phyloP scores from a whole-genome alignment of 2,113 vertebrate genomes.

The Misgurnus mizolepis region DNA sequence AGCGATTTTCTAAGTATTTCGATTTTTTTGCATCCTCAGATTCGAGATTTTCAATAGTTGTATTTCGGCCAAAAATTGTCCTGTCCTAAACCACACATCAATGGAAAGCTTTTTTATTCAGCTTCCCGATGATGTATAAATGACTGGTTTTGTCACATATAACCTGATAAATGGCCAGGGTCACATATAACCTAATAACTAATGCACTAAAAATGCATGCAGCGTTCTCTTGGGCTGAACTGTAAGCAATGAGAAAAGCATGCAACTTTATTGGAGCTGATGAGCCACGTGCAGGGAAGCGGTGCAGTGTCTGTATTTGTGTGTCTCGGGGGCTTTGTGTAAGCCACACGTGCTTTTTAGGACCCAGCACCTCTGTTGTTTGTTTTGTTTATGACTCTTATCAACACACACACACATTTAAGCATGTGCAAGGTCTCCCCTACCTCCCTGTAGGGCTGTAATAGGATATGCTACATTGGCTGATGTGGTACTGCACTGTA shows the following conservation, averaged over 20 bases:
- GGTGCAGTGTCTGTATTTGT: background rate
- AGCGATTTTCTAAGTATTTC: too few relatives aligned
- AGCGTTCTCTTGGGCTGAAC: conserved; percentile 19
- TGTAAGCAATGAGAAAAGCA: background rate
- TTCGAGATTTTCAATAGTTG: too few relatives aligned
- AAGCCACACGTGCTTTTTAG: conserved; percentile 5
- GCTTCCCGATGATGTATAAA: too few relatives aligned
- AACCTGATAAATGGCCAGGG: background rate
- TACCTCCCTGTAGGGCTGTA: background rate
- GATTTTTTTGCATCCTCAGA: too few relatives aligned
- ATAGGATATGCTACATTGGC: background rate
- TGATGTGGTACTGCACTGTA: background rate
- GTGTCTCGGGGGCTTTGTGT: background rate
- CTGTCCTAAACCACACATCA: too few relatives aligned
- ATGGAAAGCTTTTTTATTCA: too few relatives aligned
- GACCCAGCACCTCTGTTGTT: conserved; percentile 23
- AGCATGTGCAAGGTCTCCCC: background rate
- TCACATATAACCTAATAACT: background rate
- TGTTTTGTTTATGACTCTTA: conserved; percentile 10
- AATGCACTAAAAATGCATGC: conserved; percentile 1
- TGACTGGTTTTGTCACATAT: too few relatives aligned
- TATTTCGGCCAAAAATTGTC: too few relatives aligned
- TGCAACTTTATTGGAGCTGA: conserved; percentile 22
- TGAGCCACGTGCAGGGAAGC: conserved; percentile 10
- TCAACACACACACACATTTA: conserved; percentile 1